Conservation (phyloP, 2,797 vertebrate genomes). For the Chiroxiphia lanceolata region DNA sequence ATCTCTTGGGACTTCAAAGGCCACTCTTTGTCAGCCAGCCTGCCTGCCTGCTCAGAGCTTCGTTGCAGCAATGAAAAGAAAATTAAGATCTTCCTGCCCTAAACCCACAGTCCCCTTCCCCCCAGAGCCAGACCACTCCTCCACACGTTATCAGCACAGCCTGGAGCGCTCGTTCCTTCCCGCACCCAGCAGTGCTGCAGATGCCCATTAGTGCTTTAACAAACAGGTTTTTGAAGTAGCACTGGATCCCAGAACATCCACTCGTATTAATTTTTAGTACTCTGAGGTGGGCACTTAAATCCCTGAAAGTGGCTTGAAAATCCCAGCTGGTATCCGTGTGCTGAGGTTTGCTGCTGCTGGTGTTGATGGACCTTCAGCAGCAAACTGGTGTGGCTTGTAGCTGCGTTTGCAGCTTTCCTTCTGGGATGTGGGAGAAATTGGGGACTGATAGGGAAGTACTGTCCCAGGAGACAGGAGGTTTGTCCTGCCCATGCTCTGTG, state of each 20-base stretch:
- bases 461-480: fast-evolving
- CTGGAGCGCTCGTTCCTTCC: not conserved
- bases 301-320: not conserved
- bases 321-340: fast-evolving
- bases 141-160: fast-evolving
- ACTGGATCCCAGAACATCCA: fast-evolving
- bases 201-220: not conserved
- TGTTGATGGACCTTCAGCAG: not conserved
- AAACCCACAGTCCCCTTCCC: not conserved
- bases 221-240: not conserved
- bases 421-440: not conserved
- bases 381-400: not conserved
- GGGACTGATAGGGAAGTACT: fast-evolving
- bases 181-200: not conserved
- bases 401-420: not conserved
- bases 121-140: not conserved
- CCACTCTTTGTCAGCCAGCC: not conserved
- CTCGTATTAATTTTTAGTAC: not conserved
- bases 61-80: not conserved
- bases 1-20: constrained; percentile 15
- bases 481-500: not conserved
- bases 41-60: not conserved
- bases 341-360: not conserved
- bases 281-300: fast-evolving
- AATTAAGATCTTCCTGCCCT: constrained; percentile 1